A percentile compares a stretch with the other conserved stretches of the same genome.
phyloP scores from a whole-genome alignment of 2,888 invertebrate genomes.

The Elegia similella region DNA sequence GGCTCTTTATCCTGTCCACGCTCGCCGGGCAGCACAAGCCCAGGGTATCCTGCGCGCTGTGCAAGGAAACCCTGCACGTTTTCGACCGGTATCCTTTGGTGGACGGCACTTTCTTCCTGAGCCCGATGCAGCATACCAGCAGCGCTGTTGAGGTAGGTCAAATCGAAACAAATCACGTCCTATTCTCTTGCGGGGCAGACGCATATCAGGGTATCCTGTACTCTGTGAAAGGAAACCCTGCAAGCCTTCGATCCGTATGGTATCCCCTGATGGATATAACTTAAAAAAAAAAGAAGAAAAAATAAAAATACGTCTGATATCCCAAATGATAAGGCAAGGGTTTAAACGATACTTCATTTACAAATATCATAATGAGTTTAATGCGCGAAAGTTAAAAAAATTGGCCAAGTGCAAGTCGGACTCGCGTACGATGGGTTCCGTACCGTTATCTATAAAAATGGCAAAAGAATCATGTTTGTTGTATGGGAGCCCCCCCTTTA shows the following conservation, averaged over 20 bases:
- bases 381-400: too few relatives aligned
- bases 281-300: too few relatives aligned
- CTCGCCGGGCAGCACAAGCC: conserved; percentile 95
- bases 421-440: too few relatives aligned
- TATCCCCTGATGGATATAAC: conserved; percentile 99
- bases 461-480: too few relatives aligned
- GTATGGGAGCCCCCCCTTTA: too few relatives aligned
- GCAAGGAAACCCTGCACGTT: conserved; percentile 93
- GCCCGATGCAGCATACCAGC: conserved; percentile 94
- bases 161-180: background rate
- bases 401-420: too few relatives aligned
- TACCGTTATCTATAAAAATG: too few relatives aligned
- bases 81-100: conserved; percentile 98
- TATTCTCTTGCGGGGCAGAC: too few relatives aligned
- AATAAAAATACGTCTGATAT: too few relatives aligned
- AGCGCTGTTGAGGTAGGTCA: conserved; percentile 90
- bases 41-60: conserved; percentile 92
- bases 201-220: conserved; percentile 84
- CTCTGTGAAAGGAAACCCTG: conserved; percentile 93
- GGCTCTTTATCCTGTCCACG: conserved; percentile 97
- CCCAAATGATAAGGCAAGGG: too few relatives aligned
- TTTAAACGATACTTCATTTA: too few relatives aligned
- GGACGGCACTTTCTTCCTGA: conserved; percentile 98
- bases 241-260: conserved; percentile 97
- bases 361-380: too few relatives aligned